Evolutionary conservation across 2,888 invertebrate species (phyloP), one percentile per base, ranked within the genome.

Genomic region (Pheosia gnoma): DNA sequence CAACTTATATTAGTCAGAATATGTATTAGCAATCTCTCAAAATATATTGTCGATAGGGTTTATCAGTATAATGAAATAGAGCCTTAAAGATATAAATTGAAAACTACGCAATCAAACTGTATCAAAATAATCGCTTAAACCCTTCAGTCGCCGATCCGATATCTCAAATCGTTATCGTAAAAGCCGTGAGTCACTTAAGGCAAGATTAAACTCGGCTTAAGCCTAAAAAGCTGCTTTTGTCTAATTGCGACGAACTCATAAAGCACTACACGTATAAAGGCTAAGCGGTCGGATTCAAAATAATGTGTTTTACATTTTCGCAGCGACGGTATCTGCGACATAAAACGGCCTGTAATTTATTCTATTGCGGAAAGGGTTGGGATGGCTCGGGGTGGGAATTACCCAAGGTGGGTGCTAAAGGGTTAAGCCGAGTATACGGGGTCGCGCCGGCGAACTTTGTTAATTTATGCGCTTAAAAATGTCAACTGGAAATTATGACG

Each of bases 401-500:
- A 92, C 93, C 92, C 91, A 91, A 93, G 93, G 93, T 93, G 93
- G 93, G 93, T 92, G 93, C 89, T 93, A 93, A 93, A 93, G 93
- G 93, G 93, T 93, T 93, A 93, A 93, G 93, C 93, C 87, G 88
- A 90, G 92, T 91, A 90, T 92, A 92, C 93, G 91, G 90, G 91
- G 90, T 86, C 87, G 88, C 83, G 90, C 86, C 88, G 90, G 86
- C 90, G 88, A 92, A 93, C 91, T 93, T 93, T 88, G 90, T 90
- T 93, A 93, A 93, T 93, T 93, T 93, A 93, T 93, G 92, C 91
- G 93, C 91, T 92, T 93, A 93, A 93, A 93, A 93, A 93, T 92
- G 93, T 93, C 93, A 93, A 91, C 91, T 89, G 87, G 82, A 92
- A 93, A 92, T 93, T 93, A 93, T 93, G 91, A 92, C 90, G 85